phyloP scores from a whole-genome alignment of 2,888 invertebrate genomes.

The Pristionchus arcanus region DNA sequence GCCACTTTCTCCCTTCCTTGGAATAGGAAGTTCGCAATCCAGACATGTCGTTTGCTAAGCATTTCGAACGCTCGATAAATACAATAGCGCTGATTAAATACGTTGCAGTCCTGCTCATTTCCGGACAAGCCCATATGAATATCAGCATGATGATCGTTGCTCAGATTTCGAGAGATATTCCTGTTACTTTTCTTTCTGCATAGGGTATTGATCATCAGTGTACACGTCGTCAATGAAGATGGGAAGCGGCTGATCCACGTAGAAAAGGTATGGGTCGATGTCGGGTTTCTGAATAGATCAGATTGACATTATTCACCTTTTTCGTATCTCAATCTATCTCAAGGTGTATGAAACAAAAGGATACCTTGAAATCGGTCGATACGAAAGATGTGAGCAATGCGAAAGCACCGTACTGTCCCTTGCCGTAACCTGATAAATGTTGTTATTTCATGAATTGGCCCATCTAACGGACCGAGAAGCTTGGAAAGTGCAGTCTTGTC shows the following conservation, averaged over 20 bases:
- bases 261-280: background rate
- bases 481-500: background rate
- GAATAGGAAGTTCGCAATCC: no score
- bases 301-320: background rate
- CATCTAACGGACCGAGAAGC: background rate
- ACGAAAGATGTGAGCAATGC: background rate
- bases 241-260: constrained; percentile 22
- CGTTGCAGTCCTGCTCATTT: background rate
- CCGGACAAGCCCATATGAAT: background rate
- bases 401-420: background rate
- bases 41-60: no score
- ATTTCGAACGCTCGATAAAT: background rate
- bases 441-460: background rate
- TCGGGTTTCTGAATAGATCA: background rate
- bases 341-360: background rate
- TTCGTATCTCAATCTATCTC: background rate
- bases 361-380: background rate
- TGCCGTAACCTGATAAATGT: background rate
- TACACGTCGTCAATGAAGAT: background rate
- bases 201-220: background rate
- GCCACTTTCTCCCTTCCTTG: no score
- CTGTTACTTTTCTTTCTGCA: background rate
- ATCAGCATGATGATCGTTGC: background rate
- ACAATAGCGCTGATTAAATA: background rate
- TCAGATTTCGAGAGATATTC: background rate